Percentiles rank a stretch among this genome's conserved stretches.
These are phyloP conservation scores for Ashinkailepas kermadecensis DNA, from an alignment of 2,888 invertebrate genomes.

Conservation along the genomic window DNA sequence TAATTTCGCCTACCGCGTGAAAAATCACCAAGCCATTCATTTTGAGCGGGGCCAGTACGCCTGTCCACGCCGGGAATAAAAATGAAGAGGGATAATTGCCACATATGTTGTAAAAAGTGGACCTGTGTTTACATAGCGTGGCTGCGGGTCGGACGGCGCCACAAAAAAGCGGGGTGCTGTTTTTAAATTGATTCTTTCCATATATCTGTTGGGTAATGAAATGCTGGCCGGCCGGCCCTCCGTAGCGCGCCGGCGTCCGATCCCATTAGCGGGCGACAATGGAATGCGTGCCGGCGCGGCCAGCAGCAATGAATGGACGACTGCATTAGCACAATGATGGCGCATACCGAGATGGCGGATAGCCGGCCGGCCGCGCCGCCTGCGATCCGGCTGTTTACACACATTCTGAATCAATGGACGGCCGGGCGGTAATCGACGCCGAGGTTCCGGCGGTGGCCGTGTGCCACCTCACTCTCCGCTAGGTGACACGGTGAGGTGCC, in stretches of 20 bases:
- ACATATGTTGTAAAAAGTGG: conserved; percentile 19
- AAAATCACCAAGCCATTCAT: conserved; percentile 6
- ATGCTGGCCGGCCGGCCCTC: background rate
- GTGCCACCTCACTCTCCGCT: too few species aligned
- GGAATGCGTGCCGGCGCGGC: conserved; percentile 5
- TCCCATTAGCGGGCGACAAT: background rate
- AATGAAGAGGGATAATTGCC: conserved; percentile 22
- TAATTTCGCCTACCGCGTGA: conserved; percentile 11
- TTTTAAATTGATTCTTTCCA: conserved; percentile 22
- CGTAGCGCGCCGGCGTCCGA: background rate
- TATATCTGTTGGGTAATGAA: conserved; percentile 11
- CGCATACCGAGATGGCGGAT: conserved; percentile 4
- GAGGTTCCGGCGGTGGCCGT: conserved; percentile 9
- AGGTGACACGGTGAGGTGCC: too few species aligned
- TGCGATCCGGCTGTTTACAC: conserved; percentile 6
- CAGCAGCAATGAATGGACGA: background rate
- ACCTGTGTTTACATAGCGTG: conserved; percentile 5
- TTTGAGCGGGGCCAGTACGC: background rate
- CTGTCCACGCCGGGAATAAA: conserved; percentile 11
- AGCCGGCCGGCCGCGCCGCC: background rate
- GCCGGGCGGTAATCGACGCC: background rate
- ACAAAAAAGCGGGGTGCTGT: conserved; percentile 4
- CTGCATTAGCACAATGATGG: conserved; percentile 13
- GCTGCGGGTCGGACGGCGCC: background rate
- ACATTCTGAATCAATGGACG: conserved; percentile 9